Conservation (phyloP, 2,113 vertebrate genomes). For the Colius striatus region DNA sequence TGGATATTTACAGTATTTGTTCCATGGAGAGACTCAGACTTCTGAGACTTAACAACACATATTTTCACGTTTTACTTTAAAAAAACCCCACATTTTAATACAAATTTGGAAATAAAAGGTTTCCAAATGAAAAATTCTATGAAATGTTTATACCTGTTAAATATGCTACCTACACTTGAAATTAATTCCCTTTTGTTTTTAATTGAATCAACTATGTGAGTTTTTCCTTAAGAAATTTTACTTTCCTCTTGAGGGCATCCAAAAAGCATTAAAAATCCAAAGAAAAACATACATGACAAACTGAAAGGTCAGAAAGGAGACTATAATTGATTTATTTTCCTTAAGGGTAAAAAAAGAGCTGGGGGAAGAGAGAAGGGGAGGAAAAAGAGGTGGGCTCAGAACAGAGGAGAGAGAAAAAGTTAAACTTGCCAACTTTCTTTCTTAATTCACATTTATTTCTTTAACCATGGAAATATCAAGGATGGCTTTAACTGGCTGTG, state of each 20-base stretch:
- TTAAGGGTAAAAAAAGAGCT: neutral
- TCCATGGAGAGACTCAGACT: neutral
- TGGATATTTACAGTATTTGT: neutral
- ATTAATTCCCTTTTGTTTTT: neutral
- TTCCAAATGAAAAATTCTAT: neutral
- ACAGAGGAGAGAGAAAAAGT: neutral
- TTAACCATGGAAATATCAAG: neutral
- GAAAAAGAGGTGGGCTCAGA: neutral
- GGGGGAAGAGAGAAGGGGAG: neutral
- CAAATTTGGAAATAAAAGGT: neutral
- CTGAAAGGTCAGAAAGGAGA: constrained; percentile 40
- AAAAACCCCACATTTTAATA: neutral
- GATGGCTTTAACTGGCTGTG: neutral
- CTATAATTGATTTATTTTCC: constrained; percentile 36
- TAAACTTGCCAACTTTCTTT: neutral
- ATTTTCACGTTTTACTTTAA: neutral
- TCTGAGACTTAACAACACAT: neutral
- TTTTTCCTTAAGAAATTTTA: constrained; percentile 3
- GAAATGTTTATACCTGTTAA: neutral
- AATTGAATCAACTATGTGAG: neutral
- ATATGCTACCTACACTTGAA: neutral
- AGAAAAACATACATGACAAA: constrained; percentile 40
- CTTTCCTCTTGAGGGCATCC: constrained; percentile 21
- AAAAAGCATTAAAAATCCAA: constrained; percentile 9
- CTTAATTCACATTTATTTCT: neutral